These are phyloP conservation scores for Peromyscus maniculatus DNA, from an alignment of 2,113 vertebrate species.

Conservation along the genomic window DNA sequence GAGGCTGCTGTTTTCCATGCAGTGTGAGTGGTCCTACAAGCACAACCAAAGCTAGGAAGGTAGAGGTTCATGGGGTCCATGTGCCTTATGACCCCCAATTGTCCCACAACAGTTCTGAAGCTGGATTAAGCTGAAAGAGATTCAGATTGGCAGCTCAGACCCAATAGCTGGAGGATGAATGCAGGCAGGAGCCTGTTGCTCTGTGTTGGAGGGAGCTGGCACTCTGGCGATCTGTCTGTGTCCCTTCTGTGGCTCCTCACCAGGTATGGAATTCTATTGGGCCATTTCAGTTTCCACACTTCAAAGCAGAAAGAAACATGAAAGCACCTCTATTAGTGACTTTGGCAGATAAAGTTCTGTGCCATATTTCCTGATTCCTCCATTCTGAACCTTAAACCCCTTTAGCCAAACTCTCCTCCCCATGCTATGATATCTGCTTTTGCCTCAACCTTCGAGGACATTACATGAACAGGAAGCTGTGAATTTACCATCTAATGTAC, in stretches of 20 bases:
- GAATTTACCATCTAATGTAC: not conserved
- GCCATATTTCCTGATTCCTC: not conserved
- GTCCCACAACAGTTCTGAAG: no score
- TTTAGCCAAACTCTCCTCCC: not conserved
- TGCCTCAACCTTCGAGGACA: not conserved
- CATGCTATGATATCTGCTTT: not conserved
- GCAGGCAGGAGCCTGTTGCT: no score
- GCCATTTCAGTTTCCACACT: not conserved
- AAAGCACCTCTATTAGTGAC: not conserved
- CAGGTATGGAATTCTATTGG: not conserved
- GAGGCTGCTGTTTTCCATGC: no score
- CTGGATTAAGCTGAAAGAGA: no score
- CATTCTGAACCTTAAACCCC: not conserved
- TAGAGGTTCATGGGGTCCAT: no score
- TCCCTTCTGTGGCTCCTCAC: not conserved
- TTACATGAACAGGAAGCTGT: not conserved
- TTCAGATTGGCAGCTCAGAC: no score
- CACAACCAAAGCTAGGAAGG: no score
- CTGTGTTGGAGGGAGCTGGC: no score
- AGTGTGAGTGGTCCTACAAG: no score
- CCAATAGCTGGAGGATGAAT: no score
- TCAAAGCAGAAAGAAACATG: not conserved
- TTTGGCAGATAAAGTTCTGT: not conserved
- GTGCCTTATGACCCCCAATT: no score
- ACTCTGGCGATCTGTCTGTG: no score